phyloP scores from a whole-genome alignment of 2,888 invertebrate species.

The Hedya salicella region DNA sequence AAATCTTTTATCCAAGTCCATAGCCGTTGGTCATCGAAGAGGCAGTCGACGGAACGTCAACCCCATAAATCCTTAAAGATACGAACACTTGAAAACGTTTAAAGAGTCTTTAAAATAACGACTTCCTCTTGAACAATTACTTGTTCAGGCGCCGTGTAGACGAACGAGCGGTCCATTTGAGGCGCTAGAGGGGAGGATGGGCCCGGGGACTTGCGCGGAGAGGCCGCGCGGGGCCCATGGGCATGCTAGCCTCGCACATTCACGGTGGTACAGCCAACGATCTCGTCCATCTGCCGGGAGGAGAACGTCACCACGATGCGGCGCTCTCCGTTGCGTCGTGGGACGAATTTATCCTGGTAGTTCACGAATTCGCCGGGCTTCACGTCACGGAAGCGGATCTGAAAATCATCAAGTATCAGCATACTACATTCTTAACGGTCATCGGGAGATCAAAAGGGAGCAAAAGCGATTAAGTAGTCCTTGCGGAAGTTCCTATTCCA shows the following conservation, averaged over 20 bases:
- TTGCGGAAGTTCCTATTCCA: too few species aligned
- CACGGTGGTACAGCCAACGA: constrained; percentile 85
- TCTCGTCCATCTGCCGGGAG: constrained; percentile 87
- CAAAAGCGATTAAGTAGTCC: too few species aligned
- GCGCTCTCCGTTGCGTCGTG: constrained; percentile 85
- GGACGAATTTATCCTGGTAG: constrained; percentile 85
- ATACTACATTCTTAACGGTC: not conserved
- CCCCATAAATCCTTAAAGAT: constrained; percentile 32
- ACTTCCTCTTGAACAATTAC: constrained; percentile 76
- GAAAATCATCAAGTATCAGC: constrained; percentile 39
- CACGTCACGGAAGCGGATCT: constrained; percentile 86
- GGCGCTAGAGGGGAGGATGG: constrained; percentile 61
- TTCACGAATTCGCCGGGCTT: constrained; percentile 86
- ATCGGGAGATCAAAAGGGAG: too few species aligned
- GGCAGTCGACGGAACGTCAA: constrained; percentile 30
- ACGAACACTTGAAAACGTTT: constrained; percentile 46
- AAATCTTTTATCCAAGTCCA: constrained; percentile 72
- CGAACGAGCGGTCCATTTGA: constrained; percentile 71
- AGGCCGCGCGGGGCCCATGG: constrained; percentile 73
- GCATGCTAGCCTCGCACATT: constrained; percentile 82
- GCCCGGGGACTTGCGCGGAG: constrained; percentile 72
- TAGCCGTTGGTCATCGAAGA: constrained; percentile 54
- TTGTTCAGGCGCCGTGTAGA: constrained; percentile 71
- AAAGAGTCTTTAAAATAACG: constrained; percentile 71
- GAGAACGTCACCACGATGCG: constrained; percentile 88